Conservation (phyloP, 2,888 invertebrate genomes). For the Sarcophaga rosellei region DNA sequence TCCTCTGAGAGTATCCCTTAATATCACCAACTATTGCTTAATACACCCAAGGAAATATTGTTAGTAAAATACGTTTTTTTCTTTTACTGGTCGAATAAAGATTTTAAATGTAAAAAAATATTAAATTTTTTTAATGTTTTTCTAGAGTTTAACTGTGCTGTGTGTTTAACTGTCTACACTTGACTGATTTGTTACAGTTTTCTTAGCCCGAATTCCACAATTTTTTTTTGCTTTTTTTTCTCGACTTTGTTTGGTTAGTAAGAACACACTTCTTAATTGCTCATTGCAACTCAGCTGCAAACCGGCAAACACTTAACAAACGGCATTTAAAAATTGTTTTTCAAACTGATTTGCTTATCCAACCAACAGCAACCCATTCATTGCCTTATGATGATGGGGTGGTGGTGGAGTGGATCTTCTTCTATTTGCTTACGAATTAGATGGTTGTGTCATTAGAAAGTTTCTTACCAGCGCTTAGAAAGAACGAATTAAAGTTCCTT, state of each 20-base stretch:
- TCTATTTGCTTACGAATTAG: conserved; percentile 39
- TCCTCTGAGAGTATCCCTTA: too few species aligned
- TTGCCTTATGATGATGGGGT: too few species aligned
- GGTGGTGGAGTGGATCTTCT: not conserved
- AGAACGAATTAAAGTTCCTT: not conserved
- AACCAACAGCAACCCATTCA: too few species aligned
- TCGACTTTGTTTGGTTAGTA: too few species aligned
- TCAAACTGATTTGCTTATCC: conserved; percentile 6
- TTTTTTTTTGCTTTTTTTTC: too few species aligned
- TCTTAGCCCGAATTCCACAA: too few species aligned
- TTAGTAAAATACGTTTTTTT: too few species aligned
- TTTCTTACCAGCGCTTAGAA: not conserved
- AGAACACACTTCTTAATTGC: not conserved
- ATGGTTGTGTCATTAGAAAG: conserved; percentile 38
- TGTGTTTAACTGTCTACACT: not conserved
- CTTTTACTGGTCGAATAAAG: too few species aligned
- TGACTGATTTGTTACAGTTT: not conserved
- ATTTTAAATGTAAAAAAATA: too few species aligned
- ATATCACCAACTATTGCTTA: too few species aligned
- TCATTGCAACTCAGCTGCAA: conserved; percentile 23
- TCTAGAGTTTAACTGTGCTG: not conserved
- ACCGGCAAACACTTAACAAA: not conserved
- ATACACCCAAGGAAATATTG: too few species aligned
- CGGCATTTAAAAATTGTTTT: not conserved
- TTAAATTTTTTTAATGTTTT: too few species aligned